Evolutionary conservation across 1,140 invertebrate species (phyloP), one percentile per base, ranked within the genome.

Genomic region (Melitaea cinxia): DNA sequence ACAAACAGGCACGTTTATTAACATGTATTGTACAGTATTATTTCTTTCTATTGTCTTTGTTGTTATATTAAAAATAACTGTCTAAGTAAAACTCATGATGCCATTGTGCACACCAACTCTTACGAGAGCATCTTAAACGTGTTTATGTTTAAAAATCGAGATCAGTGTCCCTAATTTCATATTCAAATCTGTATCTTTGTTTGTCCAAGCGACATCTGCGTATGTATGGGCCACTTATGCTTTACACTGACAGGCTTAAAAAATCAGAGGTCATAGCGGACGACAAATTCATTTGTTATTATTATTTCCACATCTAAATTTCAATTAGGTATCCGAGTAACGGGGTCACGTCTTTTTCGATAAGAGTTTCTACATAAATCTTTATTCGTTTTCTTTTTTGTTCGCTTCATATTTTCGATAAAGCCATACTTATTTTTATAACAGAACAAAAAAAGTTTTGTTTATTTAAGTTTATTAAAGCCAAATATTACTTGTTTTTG

Each of bases 201-300:
- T 87, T 89, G 85, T 84, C 65, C 75, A 70, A 83, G 65, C 67
- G 60, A 78, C 75, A 82, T 85, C 76, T 89, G 81, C 80, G 76
- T 88, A 88, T 88, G 80, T 67, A 89, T 90, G 78, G 58, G 50
- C 68, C 60, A 72, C 73, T 85, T 84, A 84, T 87, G 70, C 80
- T 73, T 76, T 64, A 79, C 74, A 76, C 72, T 71, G 71, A 52
- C 53, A 60, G 61, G 66, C 68, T 84, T 77, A 75, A 86, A 76
- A 81, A 70, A 73, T 61, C 79, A 74, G 84, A 88, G 85, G 88
- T 88, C 85, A 79, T 67, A 56, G 76, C 77, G 80, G 75, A 86
- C 82, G 82, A 82, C 76, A 81, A 80, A 80, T 78, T 83, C 75
- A 86, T 88, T 87, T 88, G 82, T 80, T 88, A 87, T 86, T 90